These are phyloP conservation scores for Stegodyphus dumicola DNA, from an alignment of 1,140 invertebrate species.

Conservation along the genomic window DNA sequence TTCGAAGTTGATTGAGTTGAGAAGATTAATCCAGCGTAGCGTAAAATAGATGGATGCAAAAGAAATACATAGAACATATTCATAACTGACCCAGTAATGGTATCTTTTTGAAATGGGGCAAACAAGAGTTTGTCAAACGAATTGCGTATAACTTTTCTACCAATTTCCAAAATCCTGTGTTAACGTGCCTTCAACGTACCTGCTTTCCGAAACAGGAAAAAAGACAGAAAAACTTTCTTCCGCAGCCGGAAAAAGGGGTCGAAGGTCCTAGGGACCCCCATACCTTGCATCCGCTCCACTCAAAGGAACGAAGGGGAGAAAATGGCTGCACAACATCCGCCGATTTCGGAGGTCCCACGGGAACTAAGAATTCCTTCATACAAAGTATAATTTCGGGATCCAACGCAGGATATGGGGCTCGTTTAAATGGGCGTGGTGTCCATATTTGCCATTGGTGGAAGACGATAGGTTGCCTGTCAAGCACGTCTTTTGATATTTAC, in stretches of 20 bases:
- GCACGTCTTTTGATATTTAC: no score
- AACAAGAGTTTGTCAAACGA: no score
- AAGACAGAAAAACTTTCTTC: neutral
- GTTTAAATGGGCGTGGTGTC: neutral
- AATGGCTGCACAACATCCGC: constrained; percentile 30
- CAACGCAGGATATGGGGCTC: neutral
- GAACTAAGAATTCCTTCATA: constrained; percentile 9
- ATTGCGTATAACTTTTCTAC: no score
- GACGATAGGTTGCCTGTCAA: no score
- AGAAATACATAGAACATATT: no score
- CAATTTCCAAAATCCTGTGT: no score
- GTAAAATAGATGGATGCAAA: no score
- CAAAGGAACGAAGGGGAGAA: constrained; percentile 32
- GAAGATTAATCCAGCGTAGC: no score
- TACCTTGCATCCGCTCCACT: constrained; percentile 1
- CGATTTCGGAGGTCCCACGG: constrained; percentile 29
- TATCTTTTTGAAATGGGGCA: no score
- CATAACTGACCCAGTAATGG: no score
- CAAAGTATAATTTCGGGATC: constrained; percentile 33
- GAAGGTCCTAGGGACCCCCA: constrained; percentile 13
- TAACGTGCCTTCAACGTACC: neutral
- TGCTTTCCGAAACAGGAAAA: constrained; percentile 36
- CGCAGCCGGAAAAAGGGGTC: constrained; percentile 40
- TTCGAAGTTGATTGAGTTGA: no score
- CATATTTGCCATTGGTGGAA: neutral